These are phyloP conservation scores for Cataglyphis hispanica DNA, from an alignment of 1,140 invertebrate species.

Conservation along the genomic window DNA sequence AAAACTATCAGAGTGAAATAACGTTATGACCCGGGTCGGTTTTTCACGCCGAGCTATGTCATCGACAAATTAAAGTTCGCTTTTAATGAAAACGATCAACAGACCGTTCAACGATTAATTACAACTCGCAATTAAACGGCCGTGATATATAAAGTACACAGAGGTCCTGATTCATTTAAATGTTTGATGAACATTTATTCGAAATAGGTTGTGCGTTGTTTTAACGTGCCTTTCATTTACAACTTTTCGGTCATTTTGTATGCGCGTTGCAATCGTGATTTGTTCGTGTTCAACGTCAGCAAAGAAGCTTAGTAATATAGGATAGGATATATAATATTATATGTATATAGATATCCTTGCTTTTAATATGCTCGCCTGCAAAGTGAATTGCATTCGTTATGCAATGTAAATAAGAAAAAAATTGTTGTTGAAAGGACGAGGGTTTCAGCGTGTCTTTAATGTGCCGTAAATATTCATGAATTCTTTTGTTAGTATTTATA, in stretches of 20 bases:
- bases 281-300: not conserved
- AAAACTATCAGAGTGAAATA: constrained; percentile 40
- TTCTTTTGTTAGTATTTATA: constrained; percentile 10
- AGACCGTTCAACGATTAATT: not conserved
- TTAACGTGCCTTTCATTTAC: not conserved
- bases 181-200: not conserved
- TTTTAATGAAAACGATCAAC: constrained; percentile 1
- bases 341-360: not conserved
- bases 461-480: constrained; percentile 49
- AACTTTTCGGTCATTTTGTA: not conserved
- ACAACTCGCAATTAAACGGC: not conserved
- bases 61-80: constrained; percentile 27
- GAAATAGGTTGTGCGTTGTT: not conserved
- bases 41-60: constrained; percentile 3
- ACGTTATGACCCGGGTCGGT: not conserved
- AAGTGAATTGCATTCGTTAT: constrained; percentile 19
- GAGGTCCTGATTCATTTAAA: not conserved
- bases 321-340: not conserved
- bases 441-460: not conserved
- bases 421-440: not conserved
- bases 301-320: not conserved
- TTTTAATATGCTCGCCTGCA: not conserved
- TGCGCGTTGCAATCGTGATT: not conserved
- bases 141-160: no score
- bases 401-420: constrained; percentile 13